phyloP scores from a whole-genome alignment of 2,113 vertebrate species.

The Siniperca knerii region DNA sequence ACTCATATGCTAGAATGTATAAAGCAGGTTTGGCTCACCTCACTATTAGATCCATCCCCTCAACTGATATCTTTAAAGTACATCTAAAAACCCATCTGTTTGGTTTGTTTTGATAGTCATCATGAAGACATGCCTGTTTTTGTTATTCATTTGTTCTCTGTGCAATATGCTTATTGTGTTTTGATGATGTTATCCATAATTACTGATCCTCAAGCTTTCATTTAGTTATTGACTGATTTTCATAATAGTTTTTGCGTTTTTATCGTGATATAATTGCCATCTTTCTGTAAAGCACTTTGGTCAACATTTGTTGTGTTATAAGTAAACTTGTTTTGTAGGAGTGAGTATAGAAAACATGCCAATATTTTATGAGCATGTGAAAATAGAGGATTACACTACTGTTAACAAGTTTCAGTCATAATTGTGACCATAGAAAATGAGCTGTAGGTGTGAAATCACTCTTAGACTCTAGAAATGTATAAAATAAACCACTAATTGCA shows the following conservation, averaged over 20 bases:
- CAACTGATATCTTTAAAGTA: not conserved
- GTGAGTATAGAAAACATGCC: too few species aligned
- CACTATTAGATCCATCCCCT: not conserved
- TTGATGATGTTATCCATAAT: not conserved
- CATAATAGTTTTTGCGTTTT: not conserved
- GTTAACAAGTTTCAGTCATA: slow-evolving; percentile 1
- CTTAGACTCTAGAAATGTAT: not conserved
- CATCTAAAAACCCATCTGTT: not conserved
- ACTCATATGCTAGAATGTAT: too few species aligned
- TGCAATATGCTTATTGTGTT: not conserved
- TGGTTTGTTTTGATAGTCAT: not conserved
- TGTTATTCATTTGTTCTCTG: not conserved
- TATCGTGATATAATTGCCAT: not conserved
- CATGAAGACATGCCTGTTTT: not conserved
- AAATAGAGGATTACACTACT: too few species aligned
- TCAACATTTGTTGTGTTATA: not conserved
- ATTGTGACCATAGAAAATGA: not conserved
- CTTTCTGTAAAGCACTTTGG: not conserved
- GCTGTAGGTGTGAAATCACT: not conserved
- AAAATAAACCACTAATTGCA: not conserved
- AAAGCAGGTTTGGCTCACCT: not conserved
- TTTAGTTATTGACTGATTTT: not conserved
- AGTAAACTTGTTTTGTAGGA: too few species aligned
- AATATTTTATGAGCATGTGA: not conserved
- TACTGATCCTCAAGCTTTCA: not conserved